Percentiles rank a stretch among this genome's conserved stretches.
phyloP scores from a whole-genome alignment of 2,797 vertebrate species.

The Ambastaia sidthimunki region DNA sequence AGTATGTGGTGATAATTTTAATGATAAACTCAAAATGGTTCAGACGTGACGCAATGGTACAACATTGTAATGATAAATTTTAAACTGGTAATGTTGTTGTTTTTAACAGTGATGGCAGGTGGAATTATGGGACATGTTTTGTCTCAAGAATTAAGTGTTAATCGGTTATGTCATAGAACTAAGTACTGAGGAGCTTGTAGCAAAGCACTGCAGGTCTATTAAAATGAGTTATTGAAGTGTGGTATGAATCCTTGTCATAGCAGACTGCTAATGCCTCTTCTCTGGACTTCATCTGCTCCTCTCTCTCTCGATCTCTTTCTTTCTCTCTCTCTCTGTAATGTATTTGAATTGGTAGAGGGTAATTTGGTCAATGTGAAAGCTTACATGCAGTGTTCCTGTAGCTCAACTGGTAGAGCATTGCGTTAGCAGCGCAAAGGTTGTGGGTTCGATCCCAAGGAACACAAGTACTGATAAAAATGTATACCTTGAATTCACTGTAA shows the following conservation, averaged over 20 bases:
- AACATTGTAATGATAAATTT: neutral
- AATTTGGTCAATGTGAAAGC: too few species aligned
- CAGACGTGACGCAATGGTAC: too few species aligned
- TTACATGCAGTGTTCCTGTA: too few species aligned
- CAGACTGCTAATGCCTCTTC: neutral
- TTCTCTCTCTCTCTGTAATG: neutral
- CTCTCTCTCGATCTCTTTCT: neutral
- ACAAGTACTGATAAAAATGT: too few species aligned
- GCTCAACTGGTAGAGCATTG: too few species aligned
- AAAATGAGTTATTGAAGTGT: conserved; percentile 42
- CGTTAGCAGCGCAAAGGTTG: too few species aligned
- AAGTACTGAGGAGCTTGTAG: conserved; percentile 17
- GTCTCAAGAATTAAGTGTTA: neutral
- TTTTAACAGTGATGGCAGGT: neutral
- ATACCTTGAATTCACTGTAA: too few species aligned
- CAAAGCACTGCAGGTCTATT: conserved; percentile 31
- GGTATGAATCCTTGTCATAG: conserved; percentile 33
- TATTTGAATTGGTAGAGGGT: too few species aligned
- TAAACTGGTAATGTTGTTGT: neutral
- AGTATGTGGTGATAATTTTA: too few species aligned
- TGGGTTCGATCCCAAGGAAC: too few species aligned
- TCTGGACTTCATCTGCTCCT: neutral
- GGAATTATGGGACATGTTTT: neutral
- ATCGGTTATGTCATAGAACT: neutral
- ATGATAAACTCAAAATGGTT: too few species aligned